Percentiles rank a stretch among this genome's conserved stretches.
These are phyloP conservation scores for Siniperca knerii DNA, from an alignment of 2,113 vertebrate genomes.

Conservation along the genomic window DNA sequence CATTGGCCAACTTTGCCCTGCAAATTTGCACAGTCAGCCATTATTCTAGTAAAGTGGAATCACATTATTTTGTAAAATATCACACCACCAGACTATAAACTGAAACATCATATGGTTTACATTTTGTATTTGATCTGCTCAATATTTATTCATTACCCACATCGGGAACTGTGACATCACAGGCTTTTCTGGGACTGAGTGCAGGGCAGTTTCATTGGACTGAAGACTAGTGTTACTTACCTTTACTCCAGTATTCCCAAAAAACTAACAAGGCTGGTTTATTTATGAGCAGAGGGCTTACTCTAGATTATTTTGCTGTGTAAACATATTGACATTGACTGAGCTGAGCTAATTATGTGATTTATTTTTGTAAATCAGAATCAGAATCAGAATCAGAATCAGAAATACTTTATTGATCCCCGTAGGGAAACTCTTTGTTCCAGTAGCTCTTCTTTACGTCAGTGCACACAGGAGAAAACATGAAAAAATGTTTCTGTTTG, in stretches of 20 bases:
- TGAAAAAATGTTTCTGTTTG: not conserved
- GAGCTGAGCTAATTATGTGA: not conserved
- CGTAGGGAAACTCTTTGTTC: too few species aligned
- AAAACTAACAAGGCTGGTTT: conserved; percentile 5
- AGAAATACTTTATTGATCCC: too few species aligned
- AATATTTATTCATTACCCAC: not conserved
- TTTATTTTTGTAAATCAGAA: conserved; percentile 2
- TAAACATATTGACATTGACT: not conserved
- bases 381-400: too few species aligned
- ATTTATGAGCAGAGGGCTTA: not conserved
- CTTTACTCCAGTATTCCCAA: not conserved
- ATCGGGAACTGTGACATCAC: not conserved
- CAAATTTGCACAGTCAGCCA: not conserved
- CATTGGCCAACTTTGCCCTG: not conserved
- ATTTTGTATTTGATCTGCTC: too few species aligned
- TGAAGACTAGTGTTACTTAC: not conserved
- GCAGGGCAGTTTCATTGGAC: not conserved
- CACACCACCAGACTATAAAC: not conserved
- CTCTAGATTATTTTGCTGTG: not conserved
- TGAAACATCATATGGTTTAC: not conserved
- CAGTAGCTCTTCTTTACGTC: too few species aligned
- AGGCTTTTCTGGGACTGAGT: not conserved
- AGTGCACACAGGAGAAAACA: too few species aligned
- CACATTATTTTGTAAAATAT: not conserved
- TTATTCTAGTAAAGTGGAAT: not conserved